Evolutionary conservation across 2,797 vertebrate species (phyloP).

Genomic region (Rhinogobio ventralis): DNA sequence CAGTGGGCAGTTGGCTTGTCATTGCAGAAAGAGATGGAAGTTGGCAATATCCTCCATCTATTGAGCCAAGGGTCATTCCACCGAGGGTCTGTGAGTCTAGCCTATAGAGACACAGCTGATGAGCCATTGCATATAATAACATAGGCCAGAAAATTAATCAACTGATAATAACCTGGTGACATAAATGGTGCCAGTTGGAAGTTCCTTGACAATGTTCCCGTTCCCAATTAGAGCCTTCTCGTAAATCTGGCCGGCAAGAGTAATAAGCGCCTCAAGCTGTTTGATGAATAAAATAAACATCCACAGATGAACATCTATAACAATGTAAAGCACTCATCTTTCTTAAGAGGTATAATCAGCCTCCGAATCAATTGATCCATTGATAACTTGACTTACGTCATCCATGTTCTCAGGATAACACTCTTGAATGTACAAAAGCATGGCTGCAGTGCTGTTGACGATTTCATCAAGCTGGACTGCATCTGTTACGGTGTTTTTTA

Average conservation of each 20-base stretch:
- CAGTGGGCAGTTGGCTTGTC: background rate
- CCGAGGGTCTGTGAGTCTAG: background rate
- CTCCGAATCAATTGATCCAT: background rate
- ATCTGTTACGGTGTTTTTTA: rapidly evolving
- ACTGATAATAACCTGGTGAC: conserved; percentile 64
- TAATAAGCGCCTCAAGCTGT: conserved; percentile 66
- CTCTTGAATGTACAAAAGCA: conserved; percentile 62
- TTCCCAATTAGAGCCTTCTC: background rate
- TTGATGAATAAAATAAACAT: conserved; percentile 9
- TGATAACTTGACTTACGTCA: conserved; percentile 25
- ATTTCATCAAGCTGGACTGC: rapidly evolving
- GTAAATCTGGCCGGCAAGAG: conserved; percentile 62
- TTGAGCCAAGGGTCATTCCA: conserved; percentile 62
- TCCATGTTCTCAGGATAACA: conserved; percentile 58
- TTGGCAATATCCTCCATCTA: conserved; percentile 49
- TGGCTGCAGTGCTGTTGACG: conserved; percentile 65
- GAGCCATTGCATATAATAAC: background rate
- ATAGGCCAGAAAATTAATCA: background rate
- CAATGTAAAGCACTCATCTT: background rate
- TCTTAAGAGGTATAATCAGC: background rate
- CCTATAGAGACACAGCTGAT: conserved; percentile 51
- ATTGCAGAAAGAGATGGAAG: conserved; percentile 67
- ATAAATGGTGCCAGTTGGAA: conserved; percentile 68
- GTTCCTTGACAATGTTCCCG: background rate
- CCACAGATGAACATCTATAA: background rate